Conservation (phyloP, 2,797 vertebrate genomes). For the Argyrosomus regius region DNA sequence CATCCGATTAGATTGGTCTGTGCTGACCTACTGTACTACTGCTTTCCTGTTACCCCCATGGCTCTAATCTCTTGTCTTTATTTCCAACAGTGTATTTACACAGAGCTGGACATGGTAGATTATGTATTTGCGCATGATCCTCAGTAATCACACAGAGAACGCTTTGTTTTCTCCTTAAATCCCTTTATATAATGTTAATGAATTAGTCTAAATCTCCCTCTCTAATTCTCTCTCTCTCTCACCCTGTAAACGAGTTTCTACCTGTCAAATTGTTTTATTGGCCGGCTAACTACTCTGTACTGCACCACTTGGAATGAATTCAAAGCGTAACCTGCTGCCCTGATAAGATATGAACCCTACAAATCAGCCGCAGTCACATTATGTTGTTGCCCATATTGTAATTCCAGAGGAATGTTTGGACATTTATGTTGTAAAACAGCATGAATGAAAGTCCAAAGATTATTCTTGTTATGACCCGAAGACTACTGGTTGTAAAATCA, state of each 20-base stretch:
- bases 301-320: conserved; percentile 44
- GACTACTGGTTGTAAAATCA: background rate
- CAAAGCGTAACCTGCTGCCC: conserved; percentile 45
- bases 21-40: conserved; percentile 20
- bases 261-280: conserved; percentile 56
- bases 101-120: conserved; percentile 45
- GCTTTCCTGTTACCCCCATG: conserved; percentile 15
- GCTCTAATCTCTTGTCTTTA: conserved; percentile 35
- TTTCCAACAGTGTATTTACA: conserved; percentile 43
- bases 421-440: conserved; percentile 28
- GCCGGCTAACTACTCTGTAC: conserved; percentile 18
- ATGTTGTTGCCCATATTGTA: conserved; percentile 27
- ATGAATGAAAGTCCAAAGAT: background rate
- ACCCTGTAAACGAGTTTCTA: conserved; percentile 42
- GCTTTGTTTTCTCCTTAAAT: conserved; percentile 67
- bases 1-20: background rate
- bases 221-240: conserved; percentile 3
- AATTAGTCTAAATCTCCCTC: conserved; percentile 44
- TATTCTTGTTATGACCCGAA: background rate
- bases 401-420: conserved; percentile 51
- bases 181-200: conserved; percentile 71
- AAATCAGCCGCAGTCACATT: conserved; percentile 38
- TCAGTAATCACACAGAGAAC: conserved; percentile 55
- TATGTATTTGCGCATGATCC: conserved; percentile 53
- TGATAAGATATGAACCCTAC: conserved; percentile 43